Evolutionary conservation across 2,888 invertebrate genomes (phyloP), one percentile per base, ranked within the genome.

Genomic region (Pyrgus malvae): DNA sequence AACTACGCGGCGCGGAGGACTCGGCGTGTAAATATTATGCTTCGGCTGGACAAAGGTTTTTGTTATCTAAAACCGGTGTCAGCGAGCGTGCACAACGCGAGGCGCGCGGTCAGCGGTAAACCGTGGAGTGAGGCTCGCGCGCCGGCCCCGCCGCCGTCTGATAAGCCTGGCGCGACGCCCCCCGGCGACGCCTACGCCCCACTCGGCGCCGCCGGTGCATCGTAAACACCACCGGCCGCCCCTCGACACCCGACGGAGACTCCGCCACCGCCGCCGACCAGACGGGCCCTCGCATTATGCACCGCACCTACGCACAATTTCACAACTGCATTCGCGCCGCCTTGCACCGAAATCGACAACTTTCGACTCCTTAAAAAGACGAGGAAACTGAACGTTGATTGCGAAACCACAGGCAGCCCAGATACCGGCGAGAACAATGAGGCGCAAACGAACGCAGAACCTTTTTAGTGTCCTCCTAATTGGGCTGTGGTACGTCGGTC

Each of bases 111-210:
- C 87, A 81, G 84, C 81, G 87, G 79, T 75, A 72, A 75, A 65
- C 57, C 61, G 69, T 64, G 78, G 85, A 88, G 87, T 88, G 89
- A 87, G 88, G 87, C 84, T 88, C 84, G 86, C 86, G 78, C 85
- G 87, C 80, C 84, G 75, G 81, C 88, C 85, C 88, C 87, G 85
- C 88, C 83, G 80, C 83, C 82, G 89, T 79, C 86, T 88, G 89
- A 89, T 89, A 89, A 89, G 89, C 82, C 88, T 83, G 88, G 83
- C 86, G 88, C 86, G 89, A 87, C 89, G 89, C 89, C 89, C 88
- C 88, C 85, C 84, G 88, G 83, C 84, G 87, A 84, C 87, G 88
- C 88, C 89, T 86, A 85, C 87, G 88, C 86, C 89, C 86, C 87
- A 81, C 86, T 80, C 81, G 83, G 76, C 82, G 81, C 78, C 83